A percentile compares a stretch with the other conserved stretches of the same genome.
phyloP scores from a whole-genome alignment of 2,797 vertebrate species.

The Acrocephalus scirpaceus region DNA sequence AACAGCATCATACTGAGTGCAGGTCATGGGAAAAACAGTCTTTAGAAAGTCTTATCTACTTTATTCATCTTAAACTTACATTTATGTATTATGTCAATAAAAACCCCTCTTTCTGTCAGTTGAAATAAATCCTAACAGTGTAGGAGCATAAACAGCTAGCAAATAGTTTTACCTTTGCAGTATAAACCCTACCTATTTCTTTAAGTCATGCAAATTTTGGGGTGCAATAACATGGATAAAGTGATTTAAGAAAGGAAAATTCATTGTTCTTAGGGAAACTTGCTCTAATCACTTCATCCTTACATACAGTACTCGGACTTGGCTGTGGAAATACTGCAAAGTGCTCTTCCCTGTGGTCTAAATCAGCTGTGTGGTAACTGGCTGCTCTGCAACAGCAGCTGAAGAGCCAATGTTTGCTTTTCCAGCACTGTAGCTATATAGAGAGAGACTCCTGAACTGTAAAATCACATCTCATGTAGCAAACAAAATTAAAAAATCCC shows the following conservation, averaged over 20 bases:
- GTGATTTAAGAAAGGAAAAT: background rate
- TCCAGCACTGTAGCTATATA: background rate
- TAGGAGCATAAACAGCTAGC: background rate
- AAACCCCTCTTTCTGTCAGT: background rate
- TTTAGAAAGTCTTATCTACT: background rate
- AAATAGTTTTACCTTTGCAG: background rate
- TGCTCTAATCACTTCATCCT: background rate
- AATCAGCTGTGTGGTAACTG: background rate
- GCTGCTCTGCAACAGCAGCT: background rate
- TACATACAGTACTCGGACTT: background rate
- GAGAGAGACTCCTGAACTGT: background rate
- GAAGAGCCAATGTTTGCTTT: background rate
- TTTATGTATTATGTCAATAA: background rate
- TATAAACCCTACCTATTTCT: background rate
- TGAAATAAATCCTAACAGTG: background rate
- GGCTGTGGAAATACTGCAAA: background rate
- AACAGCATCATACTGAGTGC: background rate
- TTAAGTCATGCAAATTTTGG: background rate
- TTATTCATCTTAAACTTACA: background rate
- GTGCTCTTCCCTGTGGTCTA: background rate
- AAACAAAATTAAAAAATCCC: background rate
- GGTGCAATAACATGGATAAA: background rate
- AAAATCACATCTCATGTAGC: background rate
- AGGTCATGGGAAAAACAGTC: background rate
- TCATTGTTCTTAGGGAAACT: background rate